These are phyloP conservation scores for Matsumurasca onukii DNA, from an alignment of 1,140 invertebrate species.

Conservation along the genomic window DNA sequence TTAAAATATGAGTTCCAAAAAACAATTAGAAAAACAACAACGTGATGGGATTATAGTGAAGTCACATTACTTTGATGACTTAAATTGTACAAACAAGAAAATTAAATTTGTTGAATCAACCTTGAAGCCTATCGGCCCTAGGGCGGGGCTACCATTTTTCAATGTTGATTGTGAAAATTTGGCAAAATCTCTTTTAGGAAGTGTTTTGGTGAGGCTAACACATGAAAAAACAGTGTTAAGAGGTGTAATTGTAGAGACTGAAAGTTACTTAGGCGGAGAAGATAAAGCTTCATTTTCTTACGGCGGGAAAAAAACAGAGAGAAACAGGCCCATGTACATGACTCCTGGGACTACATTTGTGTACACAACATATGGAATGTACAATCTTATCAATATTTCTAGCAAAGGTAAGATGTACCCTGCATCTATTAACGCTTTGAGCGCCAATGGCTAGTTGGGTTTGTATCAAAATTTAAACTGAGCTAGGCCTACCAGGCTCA, in stretches of 20 bases:
- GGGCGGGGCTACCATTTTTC: too few species aligned
- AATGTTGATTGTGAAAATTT: conserved; percentile 52
- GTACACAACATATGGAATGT: conserved; percentile 82
- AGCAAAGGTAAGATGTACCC: conserved; percentile 56
- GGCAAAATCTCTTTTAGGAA: conserved; percentile 62
- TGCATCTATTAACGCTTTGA: background rate
- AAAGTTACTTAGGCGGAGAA: conserved; percentile 69
- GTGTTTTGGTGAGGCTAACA: conserved; percentile 53
- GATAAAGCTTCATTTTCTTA: conserved; percentile 75
- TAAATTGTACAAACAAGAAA: too few species aligned
- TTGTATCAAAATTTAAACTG: too few species aligned
- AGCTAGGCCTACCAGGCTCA: too few species aligned
- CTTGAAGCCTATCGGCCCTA: too few species aligned
- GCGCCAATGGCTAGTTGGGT: background rate
- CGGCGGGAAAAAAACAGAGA: conserved; percentile 61
- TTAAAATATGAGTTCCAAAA: too few species aligned
- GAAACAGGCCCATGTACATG: conserved; percentile 80
- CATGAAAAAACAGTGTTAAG: conserved; percentile 46
- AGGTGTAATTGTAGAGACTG: conserved; percentile 74
- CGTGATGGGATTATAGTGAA: too few species aligned
- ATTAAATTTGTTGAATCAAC: too few species aligned
- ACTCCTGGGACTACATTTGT: conserved; percentile 76
- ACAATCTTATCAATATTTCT: conserved; percentile 82
- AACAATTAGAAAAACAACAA: too few species aligned
- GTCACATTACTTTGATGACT: too few species aligned